Evolutionary conservation across 2,113 vertebrate species (phyloP), one percentile per base, ranked within the genome.

Genomic region (Lepus europaeus): DNA sequence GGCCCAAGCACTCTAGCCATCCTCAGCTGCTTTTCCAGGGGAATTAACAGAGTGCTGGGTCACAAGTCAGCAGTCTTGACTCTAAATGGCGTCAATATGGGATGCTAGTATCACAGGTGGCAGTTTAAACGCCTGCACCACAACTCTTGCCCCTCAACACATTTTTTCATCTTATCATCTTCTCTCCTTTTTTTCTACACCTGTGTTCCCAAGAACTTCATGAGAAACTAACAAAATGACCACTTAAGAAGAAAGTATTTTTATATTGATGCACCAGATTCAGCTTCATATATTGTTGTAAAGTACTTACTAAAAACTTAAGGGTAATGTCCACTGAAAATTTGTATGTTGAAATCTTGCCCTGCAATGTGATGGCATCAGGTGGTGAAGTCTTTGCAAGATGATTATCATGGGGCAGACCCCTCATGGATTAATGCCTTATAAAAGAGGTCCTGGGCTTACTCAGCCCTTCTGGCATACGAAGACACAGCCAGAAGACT

Each of bases 381-480:
- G 17, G 23, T 39, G 20, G 6, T 85, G 61, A 1, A 4, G 1
- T 2, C 23, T 29, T 53, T 66, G 7, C 2, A 11, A 66, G 6
- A 7, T 49, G 16, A 68, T 39, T 29, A 11, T 68, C 22, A 56
- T 66, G 7, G n/a, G 33, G 31, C 25, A 13, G 68, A 69, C 5
- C 13, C 9, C 9, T 39, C 5, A 63, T 6, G 14, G 1, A 73
- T 36, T n/a, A 63, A 14, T 56, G 23, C 64, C 22, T 22, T 90
- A 23, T n/a, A 20, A 17, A 31, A 45, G 22, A 13, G 19, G 6
- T 0, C 22, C 27, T 5, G 10, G 20, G 36, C 1, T 23, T 2
- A 5, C 29, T 59, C 10, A 56, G 6, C 7, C 39, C 29, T 33
- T 76, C 74, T 17, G 5, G 6, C 76, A 14, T 74, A 25, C 59